phyloP scores from a whole-genome alignment of 1,140 invertebrate species.

The Aphis craccivora region DNA sequence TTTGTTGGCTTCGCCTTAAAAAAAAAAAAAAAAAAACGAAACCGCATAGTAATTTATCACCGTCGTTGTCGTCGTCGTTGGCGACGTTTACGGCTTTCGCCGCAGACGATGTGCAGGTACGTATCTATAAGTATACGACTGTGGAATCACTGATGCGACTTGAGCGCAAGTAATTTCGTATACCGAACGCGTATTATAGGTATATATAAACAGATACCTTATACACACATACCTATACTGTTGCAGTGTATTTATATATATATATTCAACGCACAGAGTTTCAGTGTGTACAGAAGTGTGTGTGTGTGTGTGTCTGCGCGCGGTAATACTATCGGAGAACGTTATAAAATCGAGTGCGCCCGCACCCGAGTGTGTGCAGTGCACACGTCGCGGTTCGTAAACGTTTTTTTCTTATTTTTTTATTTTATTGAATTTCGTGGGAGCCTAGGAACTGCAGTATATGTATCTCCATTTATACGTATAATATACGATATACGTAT shows the following conservation, averaged over 20 bases:
- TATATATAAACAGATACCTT: background rate
- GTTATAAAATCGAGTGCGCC: background rate
- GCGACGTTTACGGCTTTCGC: background rate
- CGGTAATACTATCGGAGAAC: background rate
- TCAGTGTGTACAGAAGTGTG: background rate
- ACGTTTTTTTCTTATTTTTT: background rate
- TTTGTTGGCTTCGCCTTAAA: slow-evolving; percentile 5
- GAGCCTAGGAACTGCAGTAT: slow-evolving; percentile 4
- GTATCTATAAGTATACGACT: background rate
- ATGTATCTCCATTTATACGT: background rate
- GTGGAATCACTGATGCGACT: slow-evolving; percentile 31
- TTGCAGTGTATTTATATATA: background rate
- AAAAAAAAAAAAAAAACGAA: background rate
- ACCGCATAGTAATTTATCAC: background rate
- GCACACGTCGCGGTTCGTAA: background rate
- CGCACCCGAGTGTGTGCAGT: background rate
- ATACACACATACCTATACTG: background rate
- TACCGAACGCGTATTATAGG: slow-evolving; percentile 6
- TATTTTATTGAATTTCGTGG: slow-evolving; percentile 28
- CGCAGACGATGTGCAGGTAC: background rate
- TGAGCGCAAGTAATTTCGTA: slow-evolving; percentile 7
- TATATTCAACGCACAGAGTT: background rate
- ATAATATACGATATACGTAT: background rate
- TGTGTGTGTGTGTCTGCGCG: background rate
- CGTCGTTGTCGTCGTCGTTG: background rate